phyloP scores from a whole-genome alignment of 2,113 vertebrate species.

The Calidris pugnax region DNA sequence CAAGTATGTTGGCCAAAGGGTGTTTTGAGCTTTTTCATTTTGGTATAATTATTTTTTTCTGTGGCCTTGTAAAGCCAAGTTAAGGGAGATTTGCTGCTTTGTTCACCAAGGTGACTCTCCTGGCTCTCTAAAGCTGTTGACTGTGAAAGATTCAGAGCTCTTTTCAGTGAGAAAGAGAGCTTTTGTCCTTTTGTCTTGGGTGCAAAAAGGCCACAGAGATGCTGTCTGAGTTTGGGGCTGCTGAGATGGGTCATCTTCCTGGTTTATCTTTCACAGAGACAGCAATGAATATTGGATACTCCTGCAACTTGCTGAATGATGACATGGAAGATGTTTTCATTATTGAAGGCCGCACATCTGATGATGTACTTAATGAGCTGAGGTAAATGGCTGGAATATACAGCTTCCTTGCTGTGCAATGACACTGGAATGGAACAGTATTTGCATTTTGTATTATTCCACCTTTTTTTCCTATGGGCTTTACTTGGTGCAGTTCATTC shows the following conservation, averaged over 20 bases:
- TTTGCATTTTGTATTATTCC: neutral
- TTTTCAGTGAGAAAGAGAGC: neutral
- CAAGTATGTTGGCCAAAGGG: neutral
- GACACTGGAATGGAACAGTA: neutral
- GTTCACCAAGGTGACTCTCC: neutral
- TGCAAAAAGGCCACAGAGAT: neutral
- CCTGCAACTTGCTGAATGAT: conserved; percentile 89
- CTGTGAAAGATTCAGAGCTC: neutral
- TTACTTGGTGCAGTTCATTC: neutral
- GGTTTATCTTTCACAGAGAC: conserved; percentile 80
- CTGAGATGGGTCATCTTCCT: neutral
- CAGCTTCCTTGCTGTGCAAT: neutral
- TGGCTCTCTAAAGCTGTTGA: neutral
- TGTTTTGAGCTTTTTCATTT: neutral
- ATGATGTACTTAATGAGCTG: conserved; percentile 81
- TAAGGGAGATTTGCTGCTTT: neutral
- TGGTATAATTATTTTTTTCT: neutral
- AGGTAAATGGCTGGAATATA: conserved; percentile 69
- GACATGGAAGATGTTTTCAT: conserved; percentile 88
- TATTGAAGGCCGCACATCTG: conserved; percentile 76
- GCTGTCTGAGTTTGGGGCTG: neutral
- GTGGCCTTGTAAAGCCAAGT: neutral
- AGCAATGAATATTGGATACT: conserved; percentile 91
- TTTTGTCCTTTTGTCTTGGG: neutral
- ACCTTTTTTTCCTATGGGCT: neutral